Evolutionary conservation across 2,888 invertebrate species (phyloP), one percentile per base, ranked within the genome.

Genomic region (Nebria salina): DNA sequence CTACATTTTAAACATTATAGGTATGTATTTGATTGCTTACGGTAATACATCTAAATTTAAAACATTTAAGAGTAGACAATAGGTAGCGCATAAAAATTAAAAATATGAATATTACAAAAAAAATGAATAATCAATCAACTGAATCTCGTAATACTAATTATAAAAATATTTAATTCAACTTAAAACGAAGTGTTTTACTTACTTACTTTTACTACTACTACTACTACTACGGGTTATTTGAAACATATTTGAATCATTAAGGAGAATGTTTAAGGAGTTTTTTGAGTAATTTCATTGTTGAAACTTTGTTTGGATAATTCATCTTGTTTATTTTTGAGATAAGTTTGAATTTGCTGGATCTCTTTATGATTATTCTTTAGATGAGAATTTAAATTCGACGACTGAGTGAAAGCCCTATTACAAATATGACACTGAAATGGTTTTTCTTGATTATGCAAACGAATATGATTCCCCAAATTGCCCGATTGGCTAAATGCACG

Each of bases 341-440:
- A 54, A 3, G 54, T 54, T 13, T 54, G 11, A 54, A 54, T 54
- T 54, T 65, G 20, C 54, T 77, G 77, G 6, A 74, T 65, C 72
- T 81, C 76, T 81, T 87, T 88, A 82, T 89, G 89, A 85, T 89
- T 89, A 84, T 89, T 89, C 83, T 86, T 85, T 72, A 88, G 87
- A 83, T 89, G 89, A 15, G 89, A 89, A 83, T 86, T 88, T 13
- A 89, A 84, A 84, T 89, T 89, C 9, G 89, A 89, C 4, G 88
- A 88, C 83, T 89, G 89, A 5, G 88, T 88, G 82, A 89, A 89
- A 0, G 88, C 88, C 83, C 87, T 87, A 64, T 88, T 88, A 83
- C 89, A 89, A 85, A 88, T 87, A 84, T 89, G 88, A 82, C 89
- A 89, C 83, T 87, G 87, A 83, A 89, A 89, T 9, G 89, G 89